Evolutionary conservation across 2,113 vertebrate species (phyloP), one percentile per base, ranked within the genome.

Genomic region (Tenebrosternarchus preto): DNA sequence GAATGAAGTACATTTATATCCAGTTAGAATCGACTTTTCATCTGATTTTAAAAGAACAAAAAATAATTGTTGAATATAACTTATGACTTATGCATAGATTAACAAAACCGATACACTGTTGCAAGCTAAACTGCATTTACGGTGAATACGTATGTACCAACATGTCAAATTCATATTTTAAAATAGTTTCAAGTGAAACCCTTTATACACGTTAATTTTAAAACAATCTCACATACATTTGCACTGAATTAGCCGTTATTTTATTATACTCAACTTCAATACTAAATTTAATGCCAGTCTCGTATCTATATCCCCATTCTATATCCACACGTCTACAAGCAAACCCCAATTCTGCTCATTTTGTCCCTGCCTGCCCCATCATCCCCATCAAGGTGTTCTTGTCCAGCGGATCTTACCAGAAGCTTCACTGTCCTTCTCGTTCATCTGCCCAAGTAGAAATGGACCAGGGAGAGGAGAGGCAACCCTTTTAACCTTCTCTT

Each of bases 401-500:
- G 80, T 80, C 77, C 78, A 3, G 64, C 2, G 74, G 50, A 11
- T 80, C 83, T 84, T 76, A 82, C 78, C 78, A 33, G 64, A 24
- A 87, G 63, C 39, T 73, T 69, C 71, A 36, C 4, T 29, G 50
- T 85, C 83, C 86, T 90, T 91, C 82, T 88, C 86, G 2, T 39
- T 72, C 61, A 64, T 78, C 75, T 63, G 1, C 84, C 85, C 83
- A 25, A 87, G 83, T 71, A 61, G 85, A 86, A 90, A 87, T 84
- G 87, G 90, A 87, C 85, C 87, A 85, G 82, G 82, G 83, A 86
- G 24, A 88, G 86, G 85, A 91, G 91, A 88, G 80, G 86, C 75
- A 80, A 91, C 89, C 88, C 87, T 93, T 93, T 93, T 90, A 94
- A 94, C 75, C 87, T 86, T 85, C 72, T 80, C 70, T 15, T 7